These are phyloP conservation scores for Amia ocellicauda DNA, from an alignment of 2,113 vertebrate genomes.

Conservation along the genomic window DNA sequence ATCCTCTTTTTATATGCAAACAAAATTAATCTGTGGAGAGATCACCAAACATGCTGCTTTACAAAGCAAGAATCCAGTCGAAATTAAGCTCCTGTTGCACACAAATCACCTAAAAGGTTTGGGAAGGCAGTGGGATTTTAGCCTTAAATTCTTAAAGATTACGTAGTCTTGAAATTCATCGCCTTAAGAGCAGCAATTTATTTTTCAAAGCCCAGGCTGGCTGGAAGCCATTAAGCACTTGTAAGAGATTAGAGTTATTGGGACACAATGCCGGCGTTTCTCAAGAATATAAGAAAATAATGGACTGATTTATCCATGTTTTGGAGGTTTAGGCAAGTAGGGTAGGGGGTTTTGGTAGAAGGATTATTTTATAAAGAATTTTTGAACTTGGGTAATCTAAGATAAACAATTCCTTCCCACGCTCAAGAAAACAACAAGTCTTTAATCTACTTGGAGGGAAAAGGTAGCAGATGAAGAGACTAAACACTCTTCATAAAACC, in stretches of 20 bases:
- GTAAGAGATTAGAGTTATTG: slow-evolving; percentile 1
- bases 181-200: slow-evolving; percentile 1
- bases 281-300: not conserved
- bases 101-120: slow-evolving; percentile 10
- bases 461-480: not conserved
- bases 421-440: not conserved
- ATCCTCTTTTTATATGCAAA: not conserved
- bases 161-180: not conserved
- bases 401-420: not conserved
- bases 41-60: not conserved
- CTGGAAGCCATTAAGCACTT: not conserved
- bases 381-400: not conserved
- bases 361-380: not conserved
- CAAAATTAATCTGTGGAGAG: too few species aligned
- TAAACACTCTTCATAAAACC: not conserved
- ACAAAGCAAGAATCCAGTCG: not conserved
- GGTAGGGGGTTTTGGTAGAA: too few species aligned
- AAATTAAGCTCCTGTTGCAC: not conserved
- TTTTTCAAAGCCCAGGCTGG: slow-evolving; percentile 2
- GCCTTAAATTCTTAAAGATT: slow-evolving; percentile 5
- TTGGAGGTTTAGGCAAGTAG: not conserved
- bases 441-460: not conserved
- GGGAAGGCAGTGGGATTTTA: not conserved
- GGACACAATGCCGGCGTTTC: not conserved
- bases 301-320: not conserved